phyloP scores from a whole-genome alignment of 1,140 invertebrate genomes.

The Grapholita molesta region DNA sequence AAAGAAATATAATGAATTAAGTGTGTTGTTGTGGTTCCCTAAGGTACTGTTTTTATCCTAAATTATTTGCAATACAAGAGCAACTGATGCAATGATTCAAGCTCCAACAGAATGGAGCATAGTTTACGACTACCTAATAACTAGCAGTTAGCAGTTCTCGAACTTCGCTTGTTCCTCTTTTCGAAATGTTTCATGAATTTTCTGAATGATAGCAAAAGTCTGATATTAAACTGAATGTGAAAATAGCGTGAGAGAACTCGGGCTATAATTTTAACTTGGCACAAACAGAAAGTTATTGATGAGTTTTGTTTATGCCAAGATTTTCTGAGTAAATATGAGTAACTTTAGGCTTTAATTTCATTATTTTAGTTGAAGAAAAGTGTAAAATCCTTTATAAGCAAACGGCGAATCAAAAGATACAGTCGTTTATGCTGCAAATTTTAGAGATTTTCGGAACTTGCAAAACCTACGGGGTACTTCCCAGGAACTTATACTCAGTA shows the following conservation, averaged over 20 bases:
- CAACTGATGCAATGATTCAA: not conserved
- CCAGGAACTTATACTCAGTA: too few species aligned
- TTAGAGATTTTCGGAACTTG: too few species aligned
- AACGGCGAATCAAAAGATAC: too few species aligned
- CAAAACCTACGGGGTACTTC: too few species aligned
- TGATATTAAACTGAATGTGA: not conserved
- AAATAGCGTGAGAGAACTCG: not conserved
- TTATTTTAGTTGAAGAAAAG: too few species aligned
- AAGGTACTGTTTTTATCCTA: too few species aligned
- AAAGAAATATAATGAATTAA: too few species aligned
- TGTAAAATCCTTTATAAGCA: too few species aligned
- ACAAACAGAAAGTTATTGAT: not conserved
- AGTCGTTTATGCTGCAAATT: too few species aligned
- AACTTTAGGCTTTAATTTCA: too few species aligned
- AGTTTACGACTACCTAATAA: not conserved
- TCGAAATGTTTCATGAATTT: slow-evolving; percentile 8
- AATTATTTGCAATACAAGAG: too few species aligned
- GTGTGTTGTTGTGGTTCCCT: too few species aligned
- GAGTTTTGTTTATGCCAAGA: not conserved
- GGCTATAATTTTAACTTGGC: not conserved
- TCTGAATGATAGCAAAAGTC: slow-evolving; percentile 1
- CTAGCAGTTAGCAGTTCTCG: not conserved
- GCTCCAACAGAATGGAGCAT: not conserved
- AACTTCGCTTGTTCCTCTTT: slow-evolving; percentile 3
- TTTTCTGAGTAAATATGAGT: not conserved